These are phyloP conservation scores for Aulostomus chinensis DNA, from an alignment of 2,797 vertebrate species.

Conservation along the genomic window DNA sequence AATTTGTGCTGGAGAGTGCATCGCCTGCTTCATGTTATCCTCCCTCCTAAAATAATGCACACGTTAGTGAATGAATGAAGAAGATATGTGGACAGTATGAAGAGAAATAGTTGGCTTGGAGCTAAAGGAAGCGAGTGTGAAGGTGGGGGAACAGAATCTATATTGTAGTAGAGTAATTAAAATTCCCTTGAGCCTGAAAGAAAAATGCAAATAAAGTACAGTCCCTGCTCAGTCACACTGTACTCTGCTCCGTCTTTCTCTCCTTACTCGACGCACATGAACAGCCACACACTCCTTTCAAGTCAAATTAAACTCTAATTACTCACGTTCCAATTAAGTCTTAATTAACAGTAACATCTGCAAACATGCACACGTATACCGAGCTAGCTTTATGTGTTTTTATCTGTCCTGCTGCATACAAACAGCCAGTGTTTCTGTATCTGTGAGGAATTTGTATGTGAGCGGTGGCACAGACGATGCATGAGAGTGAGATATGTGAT, in stretches of 20 bases:
- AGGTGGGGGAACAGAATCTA: slow-evolving; percentile 47
- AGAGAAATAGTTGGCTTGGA: slow-evolving; percentile 24
- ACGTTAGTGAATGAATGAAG: slow-evolving; percentile 6
- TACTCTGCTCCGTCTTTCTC: slow-evolving; percentile 16
- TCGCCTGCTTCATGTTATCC: slow-evolving; percentile 16
- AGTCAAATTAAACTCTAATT: slow-evolving; percentile 77
- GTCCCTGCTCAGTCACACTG: slow-evolving; percentile 42
- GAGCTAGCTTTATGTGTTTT: slow-evolving; percentile 12
- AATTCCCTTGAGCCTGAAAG: slow-evolving; percentile 52
- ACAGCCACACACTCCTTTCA: slow-evolving; percentile 60
- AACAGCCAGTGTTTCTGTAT: slow-evolving; percentile 32
- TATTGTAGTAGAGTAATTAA: slow-evolving; percentile 52
- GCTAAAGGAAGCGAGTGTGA: slow-evolving; percentile 2
- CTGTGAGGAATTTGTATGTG: slow-evolving; percentile 36
- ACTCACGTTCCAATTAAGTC: slow-evolving; percentile 77
- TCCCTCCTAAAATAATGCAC: slow-evolving; percentile 14
- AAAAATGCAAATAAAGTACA: slow-evolving; percentile 65
- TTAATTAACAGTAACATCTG: slow-evolving; percentile 80
- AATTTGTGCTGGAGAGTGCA: slow-evolving; percentile 46
- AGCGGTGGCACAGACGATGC: too few relatives aligned
- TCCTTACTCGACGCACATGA: slow-evolving; percentile 42
- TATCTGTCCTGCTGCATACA: slow-evolving; percentile 44
- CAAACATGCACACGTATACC: slow-evolving; percentile 43
- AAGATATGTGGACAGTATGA: slow-evolving; percentile 9
- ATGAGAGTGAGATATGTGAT: too few relatives aligned